phyloP scores from a whole-genome alignment of 2,888 invertebrate species.

The Cynaeus angustus region DNA sequence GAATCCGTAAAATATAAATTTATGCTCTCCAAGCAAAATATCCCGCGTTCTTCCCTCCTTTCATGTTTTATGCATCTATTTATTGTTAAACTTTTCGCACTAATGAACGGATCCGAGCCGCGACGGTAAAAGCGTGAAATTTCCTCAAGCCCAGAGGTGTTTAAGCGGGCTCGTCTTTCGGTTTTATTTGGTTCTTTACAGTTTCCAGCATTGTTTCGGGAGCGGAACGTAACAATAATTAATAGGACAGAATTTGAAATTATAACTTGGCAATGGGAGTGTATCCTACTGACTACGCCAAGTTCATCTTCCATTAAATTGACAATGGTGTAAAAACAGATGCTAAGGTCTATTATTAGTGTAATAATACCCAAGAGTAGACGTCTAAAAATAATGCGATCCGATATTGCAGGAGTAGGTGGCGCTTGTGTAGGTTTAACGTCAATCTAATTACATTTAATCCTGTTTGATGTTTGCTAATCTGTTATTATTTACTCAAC shows the following conservation, averaged over 20 bases:
- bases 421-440: conserved; percentile 6
- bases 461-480: conserved; percentile 5
- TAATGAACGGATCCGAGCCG: conserved; percentile 35
- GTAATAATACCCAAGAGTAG: too few species aligned
- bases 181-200: conserved; percentile 31
- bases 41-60: conserved; percentile 22
- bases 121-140: conserved; percentile 35
- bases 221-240: conserved; percentile 15
- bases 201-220: conserved; percentile 16
- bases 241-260: conserved; percentile 21
- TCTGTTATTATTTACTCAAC: conserved; percentile 7
- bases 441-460: conserved; percentile 18
- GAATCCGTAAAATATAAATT: conserved; percentile 39
- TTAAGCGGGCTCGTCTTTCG: conserved; percentile 36
- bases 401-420: conserved; percentile 9
- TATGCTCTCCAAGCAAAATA: conserved; percentile 29
- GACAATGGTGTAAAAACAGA: background rate
- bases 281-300: conserved; percentile 5
- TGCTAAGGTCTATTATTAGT: too few species aligned
- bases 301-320: background rate
- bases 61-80: conserved; percentile 39
- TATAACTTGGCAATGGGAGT: background rate
- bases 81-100: conserved; percentile 42
- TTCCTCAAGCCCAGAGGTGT: conserved; percentile 40
- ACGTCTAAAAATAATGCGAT: conserved; percentile 2